phyloP scores from a whole-genome alignment of 2,888 invertebrate genomes.

The Camponotus fellah region DNA sequence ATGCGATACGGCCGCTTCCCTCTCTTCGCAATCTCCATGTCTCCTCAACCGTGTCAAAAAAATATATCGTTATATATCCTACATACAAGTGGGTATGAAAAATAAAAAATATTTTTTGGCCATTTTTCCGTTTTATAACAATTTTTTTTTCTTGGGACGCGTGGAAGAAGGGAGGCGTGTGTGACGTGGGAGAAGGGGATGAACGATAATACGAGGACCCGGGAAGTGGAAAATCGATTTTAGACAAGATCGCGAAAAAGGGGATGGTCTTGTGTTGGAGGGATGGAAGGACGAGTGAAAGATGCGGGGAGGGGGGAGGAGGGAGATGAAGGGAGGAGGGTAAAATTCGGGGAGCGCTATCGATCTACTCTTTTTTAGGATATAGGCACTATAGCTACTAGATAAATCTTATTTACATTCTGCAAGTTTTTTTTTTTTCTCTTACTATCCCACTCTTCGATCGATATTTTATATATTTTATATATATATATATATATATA shows the following conservation, averaged over 20 bases:
- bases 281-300: not conserved
- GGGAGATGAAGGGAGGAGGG: not conserved
- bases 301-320: not conserved
- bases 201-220: slow-evolving; percentile 23
- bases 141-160: slow-evolving; percentile 61
- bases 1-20: slow-evolving; percentile 11
- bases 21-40: slow-evolving; percentile 36
- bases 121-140: slow-evolving; percentile 59
- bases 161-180: not conserved
- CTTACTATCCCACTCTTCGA: slow-evolving; percentile 50
- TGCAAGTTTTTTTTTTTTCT: slow-evolving; percentile 29
- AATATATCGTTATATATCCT: slow-evolving; percentile 67
- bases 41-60: slow-evolving; percentile 68
- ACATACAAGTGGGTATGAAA: slow-evolving; percentile 75
- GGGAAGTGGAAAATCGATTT: not conserved
- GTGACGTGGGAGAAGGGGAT: not conserved
- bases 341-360: slow-evolving; percentile 37
- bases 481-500: slow-evolving; percentile 9
- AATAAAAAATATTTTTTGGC: slow-evolving; percentile 75
- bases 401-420: slow-evolving; percentile 67
- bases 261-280: not conserved
- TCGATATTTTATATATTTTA: slow-evolving; percentile 5
- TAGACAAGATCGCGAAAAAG: not conserved
- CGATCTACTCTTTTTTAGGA: slow-evolving; percentile 46
- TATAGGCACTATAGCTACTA: slow-evolving; percentile 66